Percentiles rank a stretch among this genome's conserved stretches.
Conservation (phyloP, 2,888 invertebrate genomes). For the Phrixothrix hirtus region DNA sequence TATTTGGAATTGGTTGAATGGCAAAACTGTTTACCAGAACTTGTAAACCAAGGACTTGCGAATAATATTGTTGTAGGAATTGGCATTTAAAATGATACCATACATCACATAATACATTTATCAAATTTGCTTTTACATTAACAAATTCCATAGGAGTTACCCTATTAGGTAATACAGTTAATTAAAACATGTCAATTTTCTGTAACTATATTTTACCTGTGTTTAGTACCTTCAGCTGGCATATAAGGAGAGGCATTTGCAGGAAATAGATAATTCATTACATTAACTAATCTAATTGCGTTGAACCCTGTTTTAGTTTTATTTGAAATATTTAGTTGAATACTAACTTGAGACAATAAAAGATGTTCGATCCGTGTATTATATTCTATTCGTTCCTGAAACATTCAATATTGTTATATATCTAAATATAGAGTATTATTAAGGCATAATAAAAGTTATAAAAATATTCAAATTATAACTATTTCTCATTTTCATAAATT, state of each 20-base stretch:
- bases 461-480: too few species aligned
- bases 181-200: too few species aligned
- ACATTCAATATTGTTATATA: constrained; percentile 14
- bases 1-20: constrained; percentile 44
- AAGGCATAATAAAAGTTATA: too few species aligned
- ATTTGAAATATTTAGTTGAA: constrained; percentile 50
- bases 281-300: constrained; percentile 48
- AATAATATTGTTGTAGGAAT: constrained; percentile 79
- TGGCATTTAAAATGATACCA: constrained; percentile 71
- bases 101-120: constrained; percentile 51
- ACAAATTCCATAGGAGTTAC: constrained; percentile 35
- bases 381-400: constrained; percentile 7
- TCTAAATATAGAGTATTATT: too few species aligned
- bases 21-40: constrained; percentile 80
- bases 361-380: constrained; percentile 42
- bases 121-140: constrained; percentile 25
- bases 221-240: constrained; percentile 53
- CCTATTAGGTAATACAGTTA: constrained; percentile 24
- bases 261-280: constrained; percentile 51
- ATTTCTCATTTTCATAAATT: too few species aligned
- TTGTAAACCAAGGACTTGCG: constrained; percentile 74
- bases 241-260: constrained; percentile 53
- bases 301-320: constrained; percentile 37
- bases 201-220: too few species aligned
- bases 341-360: constrained; percentile 43